These are phyloP conservation scores for Leptarthrus brevirostris DNA, from an alignment of 2,888 invertebrate species.

Conservation along the genomic window DNA sequence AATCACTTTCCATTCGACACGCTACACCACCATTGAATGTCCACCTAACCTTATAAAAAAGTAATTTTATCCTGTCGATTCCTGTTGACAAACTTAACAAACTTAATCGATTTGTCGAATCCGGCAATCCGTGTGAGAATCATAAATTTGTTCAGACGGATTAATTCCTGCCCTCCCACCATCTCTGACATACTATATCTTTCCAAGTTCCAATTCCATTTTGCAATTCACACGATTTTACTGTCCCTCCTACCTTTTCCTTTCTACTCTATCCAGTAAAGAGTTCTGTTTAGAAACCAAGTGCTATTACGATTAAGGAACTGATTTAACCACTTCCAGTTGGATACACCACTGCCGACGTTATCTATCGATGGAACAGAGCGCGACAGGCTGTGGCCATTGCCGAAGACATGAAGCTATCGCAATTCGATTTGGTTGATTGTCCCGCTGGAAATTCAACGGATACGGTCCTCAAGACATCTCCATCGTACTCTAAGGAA, in stretches of 20 bases:
- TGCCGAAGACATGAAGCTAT: conserved; percentile 84
- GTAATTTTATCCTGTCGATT: no score
- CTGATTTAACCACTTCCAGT: conserved; percentile 67
- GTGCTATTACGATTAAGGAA: conserved; percentile 41
- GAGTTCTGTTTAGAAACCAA: conserved; percentile 16
- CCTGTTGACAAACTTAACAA: neutral
- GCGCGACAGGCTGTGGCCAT: conserved; percentile 77
- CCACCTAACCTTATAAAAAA: neutral
- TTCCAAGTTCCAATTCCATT: conserved; percentile 1
- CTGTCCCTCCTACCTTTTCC: no score
- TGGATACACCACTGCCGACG: conserved; percentile 79
- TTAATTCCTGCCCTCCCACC: neutral
- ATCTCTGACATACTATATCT: neutral
- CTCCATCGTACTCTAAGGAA: conserved; percentile 51
- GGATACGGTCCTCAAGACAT: conserved; percentile 66
- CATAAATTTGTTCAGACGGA: neutral
- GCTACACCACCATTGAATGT: no score
- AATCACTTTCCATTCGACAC: no score
- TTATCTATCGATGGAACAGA: conserved; percentile 80
- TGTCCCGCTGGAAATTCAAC: conserved; percentile 79
- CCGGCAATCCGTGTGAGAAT: conserved; percentile 40
- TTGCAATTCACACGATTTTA: conserved; percentile 12
- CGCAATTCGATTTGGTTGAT: conserved; percentile 84
- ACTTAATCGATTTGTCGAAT: conserved; percentile 43
- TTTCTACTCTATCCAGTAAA: conserved; percentile 1